phyloP scores from a whole-genome alignment of 2,797 vertebrate genomes.

The Tapera naevia region DNA sequence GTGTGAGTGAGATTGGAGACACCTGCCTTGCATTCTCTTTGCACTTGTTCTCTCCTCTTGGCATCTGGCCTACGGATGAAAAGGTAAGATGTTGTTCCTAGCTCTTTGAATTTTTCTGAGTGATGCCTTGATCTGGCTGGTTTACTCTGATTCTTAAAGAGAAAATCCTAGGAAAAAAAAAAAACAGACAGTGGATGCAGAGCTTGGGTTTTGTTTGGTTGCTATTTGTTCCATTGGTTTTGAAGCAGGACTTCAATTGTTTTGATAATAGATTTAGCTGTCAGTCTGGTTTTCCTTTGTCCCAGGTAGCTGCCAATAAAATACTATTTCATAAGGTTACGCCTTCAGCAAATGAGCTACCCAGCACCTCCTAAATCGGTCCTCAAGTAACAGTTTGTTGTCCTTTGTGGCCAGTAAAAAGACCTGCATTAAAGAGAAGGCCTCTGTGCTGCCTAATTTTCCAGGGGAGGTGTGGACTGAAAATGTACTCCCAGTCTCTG shows the following conservation, averaged over 20 bases:
- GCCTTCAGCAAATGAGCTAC: background rate
- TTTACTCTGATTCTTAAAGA: background rate
- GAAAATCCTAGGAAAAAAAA: background rate
- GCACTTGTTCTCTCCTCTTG: background rate
- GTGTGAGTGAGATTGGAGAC: background rate
- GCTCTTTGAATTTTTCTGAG: constrained; percentile 15
- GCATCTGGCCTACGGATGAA: constrained; percentile 14
- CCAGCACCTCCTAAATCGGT: background rate
- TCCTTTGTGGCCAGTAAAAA: background rate
- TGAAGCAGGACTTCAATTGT: background rate
- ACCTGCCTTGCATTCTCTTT: background rate
- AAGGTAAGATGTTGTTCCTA: constrained; percentile 37
- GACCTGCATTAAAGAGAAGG: background rate
- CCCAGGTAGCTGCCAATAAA: constrained; percentile 6
- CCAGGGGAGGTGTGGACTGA: background rate
- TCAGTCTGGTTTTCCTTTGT: constrained; percentile 13
- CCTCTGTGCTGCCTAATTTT: background rate
- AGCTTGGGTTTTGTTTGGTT: background rate
- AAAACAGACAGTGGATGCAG: background rate
- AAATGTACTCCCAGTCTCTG: background rate
- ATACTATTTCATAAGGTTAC: background rate
- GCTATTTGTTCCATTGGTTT: background rate
- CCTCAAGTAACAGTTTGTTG: background rate
- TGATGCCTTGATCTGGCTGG: constrained; percentile 6
- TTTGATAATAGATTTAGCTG: background rate